Evolutionary conservation across 2,797 vertebrate genomes (phyloP).

Genomic region (Amblyopsis hoosieri): DNA sequence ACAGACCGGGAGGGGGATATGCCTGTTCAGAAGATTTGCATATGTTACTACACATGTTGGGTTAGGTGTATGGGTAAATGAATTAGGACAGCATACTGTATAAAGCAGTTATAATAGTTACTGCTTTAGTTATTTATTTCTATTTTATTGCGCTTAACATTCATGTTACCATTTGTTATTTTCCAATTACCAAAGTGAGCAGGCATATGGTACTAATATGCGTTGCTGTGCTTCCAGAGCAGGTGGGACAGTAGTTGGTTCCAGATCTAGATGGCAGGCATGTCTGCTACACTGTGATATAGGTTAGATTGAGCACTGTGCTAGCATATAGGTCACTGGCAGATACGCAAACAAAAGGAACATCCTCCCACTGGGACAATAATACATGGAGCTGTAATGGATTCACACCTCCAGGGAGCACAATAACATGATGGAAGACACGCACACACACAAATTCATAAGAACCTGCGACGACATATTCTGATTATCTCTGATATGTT

Average conservation of each 20-base stretch:
- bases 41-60: not conserved
- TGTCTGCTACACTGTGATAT: slow-evolving; percentile 34
- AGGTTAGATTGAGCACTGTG: slow-evolving; percentile 35
- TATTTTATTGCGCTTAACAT: not conserved
- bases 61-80: not conserved
- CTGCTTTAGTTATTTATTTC: no score
- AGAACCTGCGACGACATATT: slow-evolving; percentile 4
- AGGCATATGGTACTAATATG: slow-evolving; percentile 15
- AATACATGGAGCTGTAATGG: slow-evolving; percentile 41
- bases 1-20: slow-evolving; percentile 38
- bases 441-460: slow-evolving; percentile 19
- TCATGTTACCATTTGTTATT: not conserved
- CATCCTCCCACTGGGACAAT: slow-evolving; percentile 36
- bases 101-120: not conserved
- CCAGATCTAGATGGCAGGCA: slow-evolving; percentile 9
- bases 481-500: slow-evolving; percentile 3
- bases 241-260: slow-evolving; percentile 19
- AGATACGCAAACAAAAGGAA: slow-evolving; percentile 45
- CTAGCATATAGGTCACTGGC: slow-evolving; percentile 48
- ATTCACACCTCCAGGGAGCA: slow-evolving; percentile 52
- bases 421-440: slow-evolving; percentile 36
- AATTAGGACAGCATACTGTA: not conserved
- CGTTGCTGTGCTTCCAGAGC: slow-evolving; percentile 30
- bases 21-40: not conserved
- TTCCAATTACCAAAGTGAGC: not conserved